These are phyloP conservation scores for Turnix velox DNA, from an alignment of 2,113 vertebrate species.

Conservation along the genomic window DNA sequence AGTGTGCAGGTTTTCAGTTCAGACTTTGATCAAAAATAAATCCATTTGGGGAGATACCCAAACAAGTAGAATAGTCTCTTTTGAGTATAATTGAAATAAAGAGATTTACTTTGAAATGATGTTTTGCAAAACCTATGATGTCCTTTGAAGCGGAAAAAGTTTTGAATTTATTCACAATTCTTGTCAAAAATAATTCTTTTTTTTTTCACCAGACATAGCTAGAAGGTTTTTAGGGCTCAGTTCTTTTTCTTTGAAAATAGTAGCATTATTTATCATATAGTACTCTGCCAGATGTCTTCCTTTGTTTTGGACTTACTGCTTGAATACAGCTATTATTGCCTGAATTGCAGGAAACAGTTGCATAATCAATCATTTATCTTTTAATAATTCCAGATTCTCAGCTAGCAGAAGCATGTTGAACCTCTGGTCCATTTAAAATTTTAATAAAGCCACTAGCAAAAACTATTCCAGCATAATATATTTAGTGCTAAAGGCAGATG, in stretches of 20 bases:
- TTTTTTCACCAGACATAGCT: neutral
- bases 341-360: neutral
- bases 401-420: neutral
- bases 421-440: neutral
- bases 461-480: neutral
- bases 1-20: neutral
- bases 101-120: neutral
- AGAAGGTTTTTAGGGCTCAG: neutral
- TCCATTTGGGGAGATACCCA: neutral
- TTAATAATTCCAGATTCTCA: neutral
- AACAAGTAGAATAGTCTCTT: neutral
- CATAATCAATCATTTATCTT: neutral
- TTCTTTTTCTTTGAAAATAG: conserved; percentile 5
- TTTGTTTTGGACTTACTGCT: neutral
- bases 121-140: neutral
- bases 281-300: neutral
- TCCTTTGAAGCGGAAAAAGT: neutral
- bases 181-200: neutral
- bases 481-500: neutral
- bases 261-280: neutral
- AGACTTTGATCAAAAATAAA: conserved; percentile 10
- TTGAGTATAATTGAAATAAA: neutral
- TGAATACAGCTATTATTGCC: neutral
- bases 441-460: neutral
- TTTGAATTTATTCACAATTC: neutral